Percentiles rank a stretch among this genome's conserved stretches.
phyloP scores from a whole-genome alignment of 2,888 invertebrate species.

The Ypsolopha scabrella region DNA sequence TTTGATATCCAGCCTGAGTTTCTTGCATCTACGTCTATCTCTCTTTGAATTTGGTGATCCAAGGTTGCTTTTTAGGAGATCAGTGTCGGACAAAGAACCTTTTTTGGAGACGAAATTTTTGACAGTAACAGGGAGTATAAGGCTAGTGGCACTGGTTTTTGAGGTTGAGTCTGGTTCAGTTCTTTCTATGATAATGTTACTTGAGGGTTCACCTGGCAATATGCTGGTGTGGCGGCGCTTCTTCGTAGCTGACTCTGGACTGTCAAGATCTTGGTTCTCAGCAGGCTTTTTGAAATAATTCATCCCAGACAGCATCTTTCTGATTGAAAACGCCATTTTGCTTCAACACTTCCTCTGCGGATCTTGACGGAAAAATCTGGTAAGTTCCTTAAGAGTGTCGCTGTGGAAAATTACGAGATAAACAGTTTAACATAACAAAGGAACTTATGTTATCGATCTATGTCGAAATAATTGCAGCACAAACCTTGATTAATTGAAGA shows the following conservation, averaged over 20 bases:
- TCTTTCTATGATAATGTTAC: constrained; percentile 25
- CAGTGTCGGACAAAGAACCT: constrained; percentile 48
- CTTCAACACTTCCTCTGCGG: background rate
- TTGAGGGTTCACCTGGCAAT: constrained; percentile 15
- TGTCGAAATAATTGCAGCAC: background rate
- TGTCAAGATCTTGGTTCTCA: constrained; percentile 15
- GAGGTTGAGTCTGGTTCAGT: constrained; percentile 49
- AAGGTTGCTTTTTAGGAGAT: constrained; percentile 24
- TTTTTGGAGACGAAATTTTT: constrained; percentile 37
- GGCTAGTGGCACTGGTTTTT: constrained; percentile 25
- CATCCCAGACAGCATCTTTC: constrained; percentile 57
- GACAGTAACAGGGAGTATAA: constrained; percentile 31
- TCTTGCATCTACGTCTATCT: constrained; percentile 30
- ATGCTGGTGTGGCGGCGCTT: constrained; percentile 11
- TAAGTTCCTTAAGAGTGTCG: background rate
- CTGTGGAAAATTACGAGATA: background rate
- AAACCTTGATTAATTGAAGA: background rate
- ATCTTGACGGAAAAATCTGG: background rate
- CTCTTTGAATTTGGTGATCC: constrained; percentile 16
- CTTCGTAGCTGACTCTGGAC: constrained; percentile 6
- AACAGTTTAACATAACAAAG: background rate
- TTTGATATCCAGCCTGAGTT: constrained; percentile 43
- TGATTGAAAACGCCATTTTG: constrained; percentile 55
- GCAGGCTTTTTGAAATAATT: constrained; percentile 51
- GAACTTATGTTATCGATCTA: background rate